These are phyloP conservation scores for Verasper variegatus DNA, from an alignment of 2,113 vertebrate genomes.

Conservation along the genomic window DNA sequence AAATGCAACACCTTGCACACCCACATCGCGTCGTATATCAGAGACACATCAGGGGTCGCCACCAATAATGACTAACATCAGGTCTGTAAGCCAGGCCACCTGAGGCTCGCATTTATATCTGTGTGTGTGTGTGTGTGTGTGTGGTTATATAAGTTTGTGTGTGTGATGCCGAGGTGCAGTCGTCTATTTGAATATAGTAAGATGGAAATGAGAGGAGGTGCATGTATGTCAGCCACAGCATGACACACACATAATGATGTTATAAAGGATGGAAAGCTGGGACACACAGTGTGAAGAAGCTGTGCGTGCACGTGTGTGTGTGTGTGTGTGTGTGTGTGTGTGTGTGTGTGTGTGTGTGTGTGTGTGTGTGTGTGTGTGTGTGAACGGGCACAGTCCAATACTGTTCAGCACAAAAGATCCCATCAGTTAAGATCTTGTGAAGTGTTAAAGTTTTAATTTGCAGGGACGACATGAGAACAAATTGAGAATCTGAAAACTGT, in stretches of 20 bases:
- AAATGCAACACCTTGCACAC: neutral
- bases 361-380: neutral
- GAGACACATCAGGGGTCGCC: slow-evolving; percentile 27
- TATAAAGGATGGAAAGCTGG: slow-evolving; percentile 3
- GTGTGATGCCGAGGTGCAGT: neutral
- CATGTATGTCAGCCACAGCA: slow-evolving; percentile 21
- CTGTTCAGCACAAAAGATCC: too few species aligned
- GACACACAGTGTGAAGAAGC: neutral
- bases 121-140: slow-evolving; percentile 15
- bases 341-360: neutral
- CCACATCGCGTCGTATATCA: slow-evolving; percentile 7
- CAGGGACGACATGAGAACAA: too few species aligned
- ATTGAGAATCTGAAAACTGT: too few species aligned
- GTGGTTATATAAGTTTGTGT: neutral
- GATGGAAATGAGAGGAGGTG: slow-evolving; percentile 32
- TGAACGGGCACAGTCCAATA: neutral
- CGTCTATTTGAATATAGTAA: neutral
- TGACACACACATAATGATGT: slow-evolving; percentile 21
- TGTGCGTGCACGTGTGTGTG: neutral
- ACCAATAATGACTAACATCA: slow-evolving; percentile 24
- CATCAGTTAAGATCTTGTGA: too few species aligned
- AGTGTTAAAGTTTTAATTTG: too few species aligned
- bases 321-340: neutral
- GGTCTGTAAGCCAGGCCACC: slow-evolving; percentile 8
- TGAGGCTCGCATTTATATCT: neutral